Evolutionary conservation across 1,140 invertebrate genomes (phyloP).

Genomic region (Lutraria rhynchaena): DNA sequence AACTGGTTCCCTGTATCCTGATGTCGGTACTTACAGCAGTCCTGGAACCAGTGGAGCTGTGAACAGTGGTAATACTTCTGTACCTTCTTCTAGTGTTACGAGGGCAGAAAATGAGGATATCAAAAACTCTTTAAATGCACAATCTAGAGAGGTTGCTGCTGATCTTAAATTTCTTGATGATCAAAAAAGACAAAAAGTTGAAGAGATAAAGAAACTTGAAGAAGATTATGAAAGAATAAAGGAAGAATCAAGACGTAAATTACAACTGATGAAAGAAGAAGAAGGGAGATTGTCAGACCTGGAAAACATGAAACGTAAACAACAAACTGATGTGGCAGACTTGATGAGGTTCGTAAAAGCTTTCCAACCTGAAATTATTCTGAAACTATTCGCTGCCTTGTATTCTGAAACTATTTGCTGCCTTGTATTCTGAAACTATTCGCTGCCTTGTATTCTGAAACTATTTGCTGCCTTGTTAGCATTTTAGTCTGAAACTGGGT

Average conservation of each 20-base stretch:
- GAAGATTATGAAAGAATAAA: conserved; percentile 83
- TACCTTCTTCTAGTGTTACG: not conserved
- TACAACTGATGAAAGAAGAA: conserved; percentile 79
- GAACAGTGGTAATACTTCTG: conserved; percentile 3
- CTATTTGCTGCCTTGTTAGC: not conserved
- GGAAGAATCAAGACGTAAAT: conserved; percentile 83
- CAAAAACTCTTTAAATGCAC: conserved; percentile 5
- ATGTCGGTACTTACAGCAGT: conserved; percentile 18
- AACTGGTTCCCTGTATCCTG: conserved; percentile 38
- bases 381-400: too few relatives aligned
- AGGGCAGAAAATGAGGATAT: conserved; percentile 7
- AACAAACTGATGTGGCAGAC: conserved; percentile 76
- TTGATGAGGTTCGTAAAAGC: conserved; percentile 67
- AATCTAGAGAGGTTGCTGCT: conserved; percentile 13
- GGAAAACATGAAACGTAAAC: conserved; percentile 84
- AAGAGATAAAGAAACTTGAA: conserved; percentile 84
- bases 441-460: too few relatives aligned
- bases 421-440: too few relatives aligned
- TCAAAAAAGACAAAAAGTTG: conserved; percentile 84
- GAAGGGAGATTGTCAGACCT: conserved; percentile 83
- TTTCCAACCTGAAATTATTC: not conserved
- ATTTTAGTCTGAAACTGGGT: not conserved
- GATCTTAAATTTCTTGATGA: conserved; percentile 81
- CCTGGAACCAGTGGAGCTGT: not conserved
- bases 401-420: too few relatives aligned